phyloP scores from a whole-genome alignment of 2,888 invertebrate species.

The Drosophila picticornis region DNA sequence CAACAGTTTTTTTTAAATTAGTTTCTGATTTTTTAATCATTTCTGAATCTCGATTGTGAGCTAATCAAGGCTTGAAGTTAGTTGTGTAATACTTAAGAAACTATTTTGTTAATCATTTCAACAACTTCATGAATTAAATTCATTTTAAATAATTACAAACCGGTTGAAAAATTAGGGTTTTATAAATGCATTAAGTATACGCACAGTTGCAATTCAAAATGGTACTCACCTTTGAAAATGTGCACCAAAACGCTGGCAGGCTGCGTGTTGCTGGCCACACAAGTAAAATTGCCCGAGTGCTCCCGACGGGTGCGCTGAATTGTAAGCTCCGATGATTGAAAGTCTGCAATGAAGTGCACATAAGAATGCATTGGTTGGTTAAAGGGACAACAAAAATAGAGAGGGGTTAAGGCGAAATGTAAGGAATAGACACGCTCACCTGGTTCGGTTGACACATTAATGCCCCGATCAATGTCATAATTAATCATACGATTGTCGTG shows the following conservation, averaged over 20 bases:
- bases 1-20: no score
- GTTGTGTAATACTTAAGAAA: not conserved
- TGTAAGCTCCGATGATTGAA: conserved; percentile 85
- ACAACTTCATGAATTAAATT: not conserved
- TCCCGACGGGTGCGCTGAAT: conserved; percentile 86
- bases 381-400: no score
- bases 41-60: not conserved
- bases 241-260: conserved; percentile 95
- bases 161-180: conserved; percentile 9
- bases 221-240: conserved; percentile 92
- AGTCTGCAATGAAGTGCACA: conserved; percentile 76
- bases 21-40: accelerated
- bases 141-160: not conserved
- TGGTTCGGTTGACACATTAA: conserved; percentile 93
- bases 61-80: not conserved
- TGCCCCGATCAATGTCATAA: conserved; percentile 93
- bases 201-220: not conserved
- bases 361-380: conserved; percentile 34
- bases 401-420: not conserved
- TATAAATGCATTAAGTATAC: conserved; percentile 21
- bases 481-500: conserved; percentile 97
- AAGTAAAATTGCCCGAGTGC: conserved; percentile 95
- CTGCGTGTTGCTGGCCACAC: conserved; percentile 94
- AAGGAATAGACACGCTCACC: conserved; percentile 86
- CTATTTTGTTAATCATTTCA: not conserved